Percentiles rank a stretch among this genome's conserved stretches.
Conservation (phyloP, 2,797 vertebrate species). For the Knipowitschia caucasica region DNA sequence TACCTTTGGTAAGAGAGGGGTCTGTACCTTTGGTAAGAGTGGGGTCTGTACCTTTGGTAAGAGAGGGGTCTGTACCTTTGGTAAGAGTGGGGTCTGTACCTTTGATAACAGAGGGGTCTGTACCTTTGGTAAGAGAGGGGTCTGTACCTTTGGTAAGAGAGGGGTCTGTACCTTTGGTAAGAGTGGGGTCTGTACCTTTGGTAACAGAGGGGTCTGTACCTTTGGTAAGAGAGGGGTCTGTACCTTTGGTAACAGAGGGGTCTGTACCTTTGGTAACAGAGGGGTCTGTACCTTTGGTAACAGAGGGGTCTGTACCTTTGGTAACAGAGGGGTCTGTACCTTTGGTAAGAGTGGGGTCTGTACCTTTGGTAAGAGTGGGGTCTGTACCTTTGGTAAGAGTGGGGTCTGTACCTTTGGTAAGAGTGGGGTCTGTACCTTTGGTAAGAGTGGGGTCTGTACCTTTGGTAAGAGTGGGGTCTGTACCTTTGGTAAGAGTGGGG, state of each 20-base stretch:
- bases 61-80: slow-evolving; percentile 51
- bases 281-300: slow-evolving; percentile 69
- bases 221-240: neutral
- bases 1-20: slow-evolving; percentile 72
- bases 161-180: slow-evolving; percentile 39
- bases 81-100: slow-evolving; percentile 61
- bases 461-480: slow-evolving; percentile 62
- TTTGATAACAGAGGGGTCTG: slow-evolving; percentile 62
- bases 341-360: neutral
- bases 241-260: slow-evolving; percentile 72
- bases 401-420: slow-evolving; percentile 69
- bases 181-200: slow-evolving; percentile 69
- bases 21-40: slow-evolving; percentile 30
- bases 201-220: slow-evolving; percentile 54
- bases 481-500: neutral
- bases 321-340: too few relatives aligned
- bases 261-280: slow-evolving; percentile 30
- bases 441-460: slow-evolving; percentile 61
- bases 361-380: slow-evolving; percentile 72
- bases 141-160: slow-evolving; percentile 72
- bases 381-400: slow-evolving; percentile 30
- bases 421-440: slow-evolving; percentile 51
- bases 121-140: neutral
- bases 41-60: slow-evolving; percentile 69
- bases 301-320: slow-evolving; percentile 65